Evolutionary conservation across 1,140 invertebrate genomes (phyloP).

Genomic region (Pachypeltis micranthus): DNA sequence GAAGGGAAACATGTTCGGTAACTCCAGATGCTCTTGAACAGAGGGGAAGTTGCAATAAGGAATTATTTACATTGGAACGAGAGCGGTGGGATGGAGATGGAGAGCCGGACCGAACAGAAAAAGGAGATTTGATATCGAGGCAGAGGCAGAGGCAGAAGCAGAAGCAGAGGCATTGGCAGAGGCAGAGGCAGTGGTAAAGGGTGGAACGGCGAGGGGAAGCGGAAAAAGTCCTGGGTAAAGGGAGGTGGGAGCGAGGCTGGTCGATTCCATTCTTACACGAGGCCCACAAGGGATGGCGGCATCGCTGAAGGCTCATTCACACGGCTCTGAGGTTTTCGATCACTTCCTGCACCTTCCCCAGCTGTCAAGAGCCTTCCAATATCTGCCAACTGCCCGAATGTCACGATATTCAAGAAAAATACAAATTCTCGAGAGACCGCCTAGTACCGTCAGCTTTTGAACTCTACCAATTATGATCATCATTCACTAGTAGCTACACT

Average conservation of each 20-base stretch:
- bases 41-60: slow-evolving; percentile 19
- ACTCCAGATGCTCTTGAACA: neutral
- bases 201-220: slow-evolving; percentile 23
- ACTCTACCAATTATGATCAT: too few relatives aligned
- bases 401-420: too few relatives aligned
- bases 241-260: neutral
- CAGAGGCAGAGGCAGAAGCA: too few relatives aligned
- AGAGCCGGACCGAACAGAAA: neutral
- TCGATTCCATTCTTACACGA: slow-evolving; percentile 9
- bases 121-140: too few relatives aligned
- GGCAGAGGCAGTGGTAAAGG: too few relatives aligned
- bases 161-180: too few relatives aligned
- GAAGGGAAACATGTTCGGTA: neutral
- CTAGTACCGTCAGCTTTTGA: too few relatives aligned
- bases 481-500: too few relatives aligned
- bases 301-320: neutral
- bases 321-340: neutral
- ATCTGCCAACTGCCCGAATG: too few relatives aligned
- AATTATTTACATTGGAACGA: slow-evolving; percentile 15
- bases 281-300: neutral
- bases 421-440: too few relatives aligned
- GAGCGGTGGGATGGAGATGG: neutral
- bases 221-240: neutral
- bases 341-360: too few relatives aligned
- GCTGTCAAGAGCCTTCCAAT: too few relatives aligned